Evolutionary conservation across 2,888 invertebrate species (phyloP), one percentile per base, ranked within the genome.

Genomic region (Lasioglossum leucozonium): DNA sequence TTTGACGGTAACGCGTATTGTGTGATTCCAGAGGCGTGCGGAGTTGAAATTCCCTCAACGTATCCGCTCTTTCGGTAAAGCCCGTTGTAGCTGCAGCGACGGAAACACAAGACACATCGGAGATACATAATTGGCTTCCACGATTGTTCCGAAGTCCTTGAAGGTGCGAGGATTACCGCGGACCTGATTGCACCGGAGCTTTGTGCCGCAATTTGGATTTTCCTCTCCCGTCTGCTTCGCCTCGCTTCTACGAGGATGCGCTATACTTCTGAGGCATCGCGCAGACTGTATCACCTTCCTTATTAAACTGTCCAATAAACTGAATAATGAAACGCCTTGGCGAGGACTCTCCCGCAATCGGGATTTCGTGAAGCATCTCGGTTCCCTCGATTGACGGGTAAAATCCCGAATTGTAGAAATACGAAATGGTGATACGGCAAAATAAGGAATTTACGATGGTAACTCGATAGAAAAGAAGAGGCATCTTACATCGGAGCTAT

Each of bases 171-270:
- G 88, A 90, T 90, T 90, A 81, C 86, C 78, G 77, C 62, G 84
- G 86, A 88, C 78, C 86, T 90, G 90, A 89, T 89, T 89, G 88
- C 86, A 51, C 65, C 76, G 51, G 74, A 90, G 90, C 89, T 88
- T 90, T 86, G 88, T 88, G 67, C 47, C 40, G 82, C 77, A 90
- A 90, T 89, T 88, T 88, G 80, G 84, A 88, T 88, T 82, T 82
- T 81, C 90, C 86, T 58, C 75, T 73, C 40, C n/a, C 62, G 16
- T 58, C 40, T 58, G 71, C 55, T 42, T 30, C 71, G 34, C 62
- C 10, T 47, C n/a, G 30, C n/a, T 47, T 37, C 30, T 44, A 26
- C 42, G 34, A 37, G 58, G 18, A 65, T 22, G 16, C 37, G 26
- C 78, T 37, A 71, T 65, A 40, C 79, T 65, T 58, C 40, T 65